Conservation (phyloP, 2,113 vertebrate genomes). For the Rhea americana region DNA sequence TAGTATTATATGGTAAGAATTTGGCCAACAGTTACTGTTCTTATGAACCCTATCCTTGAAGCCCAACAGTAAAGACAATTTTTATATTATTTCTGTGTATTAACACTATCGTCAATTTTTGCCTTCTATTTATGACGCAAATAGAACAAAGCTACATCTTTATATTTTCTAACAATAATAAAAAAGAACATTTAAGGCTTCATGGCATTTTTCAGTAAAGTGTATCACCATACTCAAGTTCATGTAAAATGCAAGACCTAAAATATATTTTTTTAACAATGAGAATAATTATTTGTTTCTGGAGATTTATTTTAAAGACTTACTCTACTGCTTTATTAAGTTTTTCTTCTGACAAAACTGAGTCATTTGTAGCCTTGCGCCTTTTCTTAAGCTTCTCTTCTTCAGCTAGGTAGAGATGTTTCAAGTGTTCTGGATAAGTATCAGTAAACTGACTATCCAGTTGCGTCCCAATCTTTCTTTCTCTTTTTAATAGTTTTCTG, state of each 20-base stretch:
- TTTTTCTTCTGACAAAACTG: slow-evolving; percentile 11
- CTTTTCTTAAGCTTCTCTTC: slow-evolving; percentile 82
- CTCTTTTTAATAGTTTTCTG: slow-evolving; percentile 83
- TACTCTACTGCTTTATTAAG: slow-evolving; percentile 46
- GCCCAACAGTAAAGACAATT: neutral
- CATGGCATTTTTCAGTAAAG: neutral
- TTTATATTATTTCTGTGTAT: neutral
- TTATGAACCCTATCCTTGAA: neutral
- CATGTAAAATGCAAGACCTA: rapidly evolving
- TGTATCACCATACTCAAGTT: neutral
- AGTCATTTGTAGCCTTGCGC: slow-evolving; percentile 57
- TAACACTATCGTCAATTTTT: neutral
- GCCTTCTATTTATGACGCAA: neutral
- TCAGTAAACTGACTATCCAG: slow-evolving; percentile 75
- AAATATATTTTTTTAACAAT: neutral
- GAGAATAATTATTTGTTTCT: neutral
- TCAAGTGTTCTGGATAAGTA: slow-evolving; percentile 91
- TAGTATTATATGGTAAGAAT: neutral
- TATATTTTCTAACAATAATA: neutral
- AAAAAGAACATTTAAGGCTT: neutral
- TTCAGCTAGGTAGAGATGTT: slow-evolving; percentile 92
- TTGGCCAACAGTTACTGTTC: neutral
- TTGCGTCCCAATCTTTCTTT: slow-evolving; percentile 55
- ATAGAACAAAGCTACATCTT: neutral
- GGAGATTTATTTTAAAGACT: neutral